Base-by-base conservation (phyloP, 2,888 invertebrate species). In the Amblyjoppa proteus region DNA sequence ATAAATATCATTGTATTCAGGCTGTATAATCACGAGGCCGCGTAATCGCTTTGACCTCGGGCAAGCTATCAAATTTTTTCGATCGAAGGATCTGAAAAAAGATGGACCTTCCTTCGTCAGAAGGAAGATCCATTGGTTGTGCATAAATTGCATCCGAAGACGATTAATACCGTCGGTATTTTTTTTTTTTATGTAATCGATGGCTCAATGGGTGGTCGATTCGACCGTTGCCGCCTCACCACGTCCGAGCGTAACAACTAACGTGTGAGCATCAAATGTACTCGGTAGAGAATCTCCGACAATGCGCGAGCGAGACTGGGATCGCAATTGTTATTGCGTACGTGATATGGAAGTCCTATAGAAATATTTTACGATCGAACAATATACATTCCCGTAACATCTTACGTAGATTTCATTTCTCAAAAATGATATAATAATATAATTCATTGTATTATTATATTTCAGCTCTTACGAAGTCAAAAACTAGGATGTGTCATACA, bases 321-420 rank as follows among this genome's bases (percentile, higher is more conserved):
- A 78, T 70, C 34, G 69, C 49, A 58, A 78, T 78, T 45, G 73
- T 56, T 9, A 53, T 34, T 71, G 13, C 13, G 16, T 56, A 71
- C 53, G 71, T 53, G 53, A 20, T 49, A 5, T 70, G n/a, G 49
- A 70, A 53, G 3, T 71, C n/a, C n/a, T 38, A 53, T n/a, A 3
- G 49, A 3, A 3, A 70, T 31, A 25, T 70, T 25, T 49, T 51
- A 7, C 13, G 28, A 28, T 58, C 58, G 45, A 16, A 77, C 51
- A 25, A 25, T 56, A 56, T 20, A 56, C 20, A 56, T 25, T 56
- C 56, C 3, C 25, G 41, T 41, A 41, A 41, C 41, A 2, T 11
- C 11, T 9, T 2, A 41, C 11, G 11, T 41, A 41, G 41, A 41
- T 11, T 41, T 11, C 9, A 41, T 9, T 41, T 11, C 7, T 41